phyloP scores from a whole-genome alignment of 2,888 invertebrate genomes.

The Caenorhabditis sp. region DNA sequence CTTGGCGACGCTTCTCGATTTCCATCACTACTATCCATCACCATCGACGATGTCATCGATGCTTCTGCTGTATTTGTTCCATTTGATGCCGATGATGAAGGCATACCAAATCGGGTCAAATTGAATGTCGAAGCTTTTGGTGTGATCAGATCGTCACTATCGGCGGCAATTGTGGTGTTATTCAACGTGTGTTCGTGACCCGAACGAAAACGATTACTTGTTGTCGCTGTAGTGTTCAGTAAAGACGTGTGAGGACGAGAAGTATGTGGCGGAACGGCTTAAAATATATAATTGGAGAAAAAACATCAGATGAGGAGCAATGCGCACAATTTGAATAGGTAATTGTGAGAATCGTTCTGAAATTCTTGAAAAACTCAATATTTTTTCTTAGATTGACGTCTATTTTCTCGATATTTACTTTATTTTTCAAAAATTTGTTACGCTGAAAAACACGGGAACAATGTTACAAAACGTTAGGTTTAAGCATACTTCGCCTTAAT shows the following conservation, averaged over 20 bases:
- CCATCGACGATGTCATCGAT: slow-evolving; percentile 10
- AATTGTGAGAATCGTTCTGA: not conserved
- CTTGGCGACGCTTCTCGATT: slow-evolving; percentile 2
- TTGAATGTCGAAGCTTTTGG: slow-evolving; percentile 33
- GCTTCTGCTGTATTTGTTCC: slow-evolving; percentile 35
- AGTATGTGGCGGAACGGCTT: slow-evolving; percentile 26
- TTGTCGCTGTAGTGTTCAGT: slow-evolving; percentile 13
- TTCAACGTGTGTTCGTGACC: not conserved
- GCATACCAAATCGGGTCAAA: slow-evolving; percentile 5
- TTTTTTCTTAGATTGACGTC: not conserved
- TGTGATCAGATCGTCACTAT: slow-evolving; percentile 20
- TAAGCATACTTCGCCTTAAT: too few relatives aligned
- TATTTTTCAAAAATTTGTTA: too few relatives aligned
- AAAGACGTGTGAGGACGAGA: slow-evolving; percentile 27
- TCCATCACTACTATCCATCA: slow-evolving; percentile 7
- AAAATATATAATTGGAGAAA: slow-evolving; percentile 2
- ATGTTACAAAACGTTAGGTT: too few relatives aligned
- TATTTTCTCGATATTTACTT: too few relatives aligned
- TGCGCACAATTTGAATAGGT: too few relatives aligned
- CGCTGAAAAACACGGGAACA: too few relatives aligned
- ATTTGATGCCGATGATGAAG: slow-evolving; percentile 21
- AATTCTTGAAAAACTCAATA: not conserved
- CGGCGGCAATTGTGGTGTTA: not conserved
- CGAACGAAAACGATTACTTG: slow-evolving; percentile 7
- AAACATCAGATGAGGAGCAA: too few relatives aligned